Evolutionary conservation across 2,797 vertebrate genomes (phyloP), one percentile per base, ranked within the genome.

Genomic region (Chlorospingus semifuscus): DNA sequence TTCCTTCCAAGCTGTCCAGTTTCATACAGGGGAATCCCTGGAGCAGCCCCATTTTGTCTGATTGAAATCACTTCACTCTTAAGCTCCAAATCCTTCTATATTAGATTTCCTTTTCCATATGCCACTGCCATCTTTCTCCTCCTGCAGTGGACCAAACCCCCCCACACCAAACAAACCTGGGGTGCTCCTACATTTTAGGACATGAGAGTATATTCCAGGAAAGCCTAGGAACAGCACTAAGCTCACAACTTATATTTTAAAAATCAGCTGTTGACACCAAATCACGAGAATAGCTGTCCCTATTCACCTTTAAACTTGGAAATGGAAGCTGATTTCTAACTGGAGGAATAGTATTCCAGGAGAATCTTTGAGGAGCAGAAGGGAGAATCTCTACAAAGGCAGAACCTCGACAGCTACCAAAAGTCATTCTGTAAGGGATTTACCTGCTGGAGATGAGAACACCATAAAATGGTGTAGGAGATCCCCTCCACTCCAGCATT

Each of bases 61-160:
- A 19, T 10, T 46, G 46, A 85, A 83, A 76, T 13, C 2, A 19
- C 12, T 57, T 80, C 13, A 15, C 9, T 64, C 26, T n/a, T 44
- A 68, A 60, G 10, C 2, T 42, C 26, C 46, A 68, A 11, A 75
- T 42, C 21, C 13, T 53, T 70, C 26, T 47, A 3, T 6, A 2
- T 56, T 39, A 66, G 8, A 42, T 75, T 70, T 87, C 12, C 23
- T 41, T 82, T 84, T 34, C 22, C 4, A 11, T 36, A 50, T 56
- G 22, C 11, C 23, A 34, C 13, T 42, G 32, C 11, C 22, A 30
- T 29, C 11, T 19, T 91, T 39, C 30, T 82, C 11, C 57, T 78
- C 41, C 36, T 50, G 74, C 0, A 0, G 8, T 36, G 13, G 26
- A 17, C 36, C 13, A 61, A n/a, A 4, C 3, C 6, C 2, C 2